A percentile compares a stretch with the other conserved stretches of the same genome.
These are phyloP conservation scores for Eriocheir sinensis DNA, from an alignment of 1,140 invertebrate species.

Conservation along the genomic window DNA sequence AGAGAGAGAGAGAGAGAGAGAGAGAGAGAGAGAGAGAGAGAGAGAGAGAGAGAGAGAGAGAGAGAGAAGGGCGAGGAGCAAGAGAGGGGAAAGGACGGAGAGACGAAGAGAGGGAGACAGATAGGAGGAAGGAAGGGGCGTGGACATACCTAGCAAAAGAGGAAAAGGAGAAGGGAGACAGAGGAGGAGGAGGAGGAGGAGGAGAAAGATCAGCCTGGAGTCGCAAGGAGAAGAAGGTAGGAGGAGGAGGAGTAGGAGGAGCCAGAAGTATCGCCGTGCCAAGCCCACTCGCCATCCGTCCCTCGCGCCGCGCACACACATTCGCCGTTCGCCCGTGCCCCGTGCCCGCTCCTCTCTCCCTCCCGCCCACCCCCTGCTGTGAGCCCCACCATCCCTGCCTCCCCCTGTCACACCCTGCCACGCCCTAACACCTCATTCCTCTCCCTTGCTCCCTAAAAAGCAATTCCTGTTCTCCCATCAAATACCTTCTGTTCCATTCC, in stretches of 20 bases:
- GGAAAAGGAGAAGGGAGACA: not conserved
- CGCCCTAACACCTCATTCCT: too few species aligned
- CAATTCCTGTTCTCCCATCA: too few species aligned
- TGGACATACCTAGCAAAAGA: not conserved
- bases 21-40: not conserved
- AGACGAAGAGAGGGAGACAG: not conserved
- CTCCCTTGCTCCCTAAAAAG: too few species aligned
- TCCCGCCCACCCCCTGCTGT: not conserved
- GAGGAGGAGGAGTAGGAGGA: slow-evolving; percentile 2
- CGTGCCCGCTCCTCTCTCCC: not conserved
- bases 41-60: not conserved
- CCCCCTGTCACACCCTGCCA: not conserved
- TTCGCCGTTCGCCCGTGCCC: not conserved
- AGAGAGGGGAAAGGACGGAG: not conserved
- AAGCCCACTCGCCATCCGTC: not conserved
- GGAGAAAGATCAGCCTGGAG: too few species aligned
- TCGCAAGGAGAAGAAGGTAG: not conserved
- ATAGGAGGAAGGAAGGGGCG: not conserved
- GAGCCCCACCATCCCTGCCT: not conserved
- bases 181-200: not conserved
- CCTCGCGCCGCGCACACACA: not conserved
- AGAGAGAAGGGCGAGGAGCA: not conserved
- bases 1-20: not conserved
- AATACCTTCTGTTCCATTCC: too few species aligned
- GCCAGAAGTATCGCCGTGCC: not conserved